These are phyloP conservation scores for Aramus guarauna DNA, from an alignment of 2,113 vertebrate genomes.

Conservation along the genomic window DNA sequence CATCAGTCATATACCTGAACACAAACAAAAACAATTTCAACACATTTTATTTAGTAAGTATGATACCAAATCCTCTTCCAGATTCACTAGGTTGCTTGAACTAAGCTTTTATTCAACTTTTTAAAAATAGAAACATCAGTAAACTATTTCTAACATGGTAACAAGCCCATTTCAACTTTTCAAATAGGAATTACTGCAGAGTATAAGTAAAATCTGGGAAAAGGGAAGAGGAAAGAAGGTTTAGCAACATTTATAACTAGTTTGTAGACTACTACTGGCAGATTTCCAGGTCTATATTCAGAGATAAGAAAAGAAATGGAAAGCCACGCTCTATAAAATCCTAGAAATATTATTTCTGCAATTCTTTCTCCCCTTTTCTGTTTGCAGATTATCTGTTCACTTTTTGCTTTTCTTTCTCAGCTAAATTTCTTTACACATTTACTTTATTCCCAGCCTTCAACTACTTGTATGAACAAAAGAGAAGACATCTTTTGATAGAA, in stretches of 20 bases:
- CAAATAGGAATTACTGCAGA: not conserved
- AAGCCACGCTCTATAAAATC: not conserved
- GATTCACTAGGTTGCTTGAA: not conserved
- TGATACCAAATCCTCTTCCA: not conserved
- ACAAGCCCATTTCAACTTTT: not conserved
- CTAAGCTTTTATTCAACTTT: not conserved
- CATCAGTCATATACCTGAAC: slow-evolving; percentile 94
- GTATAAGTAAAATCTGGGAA: not conserved
- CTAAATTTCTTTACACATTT: not conserved
- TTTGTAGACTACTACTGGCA: not conserved
- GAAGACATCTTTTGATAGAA: not conserved
- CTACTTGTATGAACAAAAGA: not conserved
- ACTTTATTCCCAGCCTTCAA: not conserved
- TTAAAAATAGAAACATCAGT: not conserved
- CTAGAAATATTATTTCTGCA: not conserved
- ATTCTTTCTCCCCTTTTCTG: not conserved
- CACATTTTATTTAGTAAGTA: not conserved
- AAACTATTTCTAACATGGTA: not conserved
- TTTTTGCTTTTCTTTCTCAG: not conserved
- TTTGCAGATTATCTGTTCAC: not conserved
- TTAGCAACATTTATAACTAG: not conserved
- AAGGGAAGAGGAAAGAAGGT: fast-evolving
- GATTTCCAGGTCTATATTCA: not conserved
- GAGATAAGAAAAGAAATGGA: not conserved
- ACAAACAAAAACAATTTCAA: not conserved